Conservation (phyloP, 2,888 invertebrate genomes). For the Acanthosepion lycidas region DNA sequence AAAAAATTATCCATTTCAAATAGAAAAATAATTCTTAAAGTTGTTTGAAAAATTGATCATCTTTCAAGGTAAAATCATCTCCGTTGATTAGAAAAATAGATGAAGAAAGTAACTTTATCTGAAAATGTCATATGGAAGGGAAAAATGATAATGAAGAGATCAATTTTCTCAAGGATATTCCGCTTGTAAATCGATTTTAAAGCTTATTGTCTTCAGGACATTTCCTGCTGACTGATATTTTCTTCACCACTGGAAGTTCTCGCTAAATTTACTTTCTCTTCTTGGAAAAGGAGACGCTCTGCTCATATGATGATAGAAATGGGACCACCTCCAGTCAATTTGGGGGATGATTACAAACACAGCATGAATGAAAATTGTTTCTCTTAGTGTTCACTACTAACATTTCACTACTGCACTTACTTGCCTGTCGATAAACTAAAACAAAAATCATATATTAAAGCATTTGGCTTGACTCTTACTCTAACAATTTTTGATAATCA, state of each 20-base stretch:
- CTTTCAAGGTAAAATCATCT: background rate
- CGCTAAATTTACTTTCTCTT: slow-evolving; percentile 1
- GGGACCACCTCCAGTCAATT: background rate
- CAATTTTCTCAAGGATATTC: background rate
- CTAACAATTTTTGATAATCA: too few species aligned
- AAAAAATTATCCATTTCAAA: background rate
- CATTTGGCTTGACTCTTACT: too few species aligned
- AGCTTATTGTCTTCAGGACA: slow-evolving; percentile 18
- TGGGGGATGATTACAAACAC: background rate
- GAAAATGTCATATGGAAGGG: background rate
- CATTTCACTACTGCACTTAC: background rate
- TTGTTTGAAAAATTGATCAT: background rate
- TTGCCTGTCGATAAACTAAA: too few species aligned
- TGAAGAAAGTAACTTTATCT: background rate
- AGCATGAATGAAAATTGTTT: background rate
- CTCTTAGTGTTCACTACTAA: background rate
- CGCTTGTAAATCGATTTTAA: background rate
- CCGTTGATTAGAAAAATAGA: background rate
- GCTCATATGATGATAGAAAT: background rate
- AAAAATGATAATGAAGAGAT: background rate
- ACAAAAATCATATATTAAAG: too few species aligned
- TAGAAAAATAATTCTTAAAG: background rate
- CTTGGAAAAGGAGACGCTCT: background rate
- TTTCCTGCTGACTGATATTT: slow-evolving; percentile 33
- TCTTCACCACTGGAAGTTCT: background rate